A percentile compares a stretch with the other conserved stretches of the same genome.
These are phyloP conservation scores for Sialis lutaria DNA, from an alignment of 2,888 invertebrate genomes.

Conservation along the genomic window DNA sequence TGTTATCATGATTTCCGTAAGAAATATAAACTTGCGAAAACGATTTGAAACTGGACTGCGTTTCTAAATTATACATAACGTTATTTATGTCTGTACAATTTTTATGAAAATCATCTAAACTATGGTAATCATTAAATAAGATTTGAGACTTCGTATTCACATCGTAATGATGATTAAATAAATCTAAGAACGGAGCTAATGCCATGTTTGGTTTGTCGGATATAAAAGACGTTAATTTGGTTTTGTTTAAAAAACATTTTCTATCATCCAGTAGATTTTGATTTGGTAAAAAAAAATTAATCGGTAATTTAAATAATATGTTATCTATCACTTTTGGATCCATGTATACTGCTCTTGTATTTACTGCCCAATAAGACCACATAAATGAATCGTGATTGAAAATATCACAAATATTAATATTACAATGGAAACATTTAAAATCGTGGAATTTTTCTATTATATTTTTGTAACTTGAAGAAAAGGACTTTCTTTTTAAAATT, in stretches of 20 bases:
- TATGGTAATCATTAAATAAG: not conserved
- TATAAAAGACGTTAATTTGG: too few species aligned
- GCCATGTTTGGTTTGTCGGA: conserved; percentile 47
- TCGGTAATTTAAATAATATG: conserved; percentile 17
- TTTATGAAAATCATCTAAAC: conserved; percentile 19
- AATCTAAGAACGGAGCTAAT: conserved; percentile 73
- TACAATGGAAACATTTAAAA: conserved; percentile 26
- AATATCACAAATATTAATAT: conserved; percentile 24
- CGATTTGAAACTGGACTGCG: conserved; percentile 32
- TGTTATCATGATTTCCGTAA: conserved; percentile 70
- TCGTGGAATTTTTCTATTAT: conserved; percentile 27
- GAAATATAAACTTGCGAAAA: conserved; percentile 72
- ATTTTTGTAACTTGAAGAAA: conserved; percentile 24
- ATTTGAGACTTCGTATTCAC: conserved; percentile 32
- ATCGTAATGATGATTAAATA: conserved; percentile 67
- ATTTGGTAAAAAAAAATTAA: conserved; percentile 13
- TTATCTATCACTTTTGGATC: conserved; percentile 24
- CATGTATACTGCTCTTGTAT: conserved; percentile 69
- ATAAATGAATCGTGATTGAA: conserved; percentile 39
- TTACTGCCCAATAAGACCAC: conserved; percentile 74
- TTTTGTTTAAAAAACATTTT: not conserved
- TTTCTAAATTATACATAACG: conserved; percentile 31
- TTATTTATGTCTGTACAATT: conserved; percentile 20
- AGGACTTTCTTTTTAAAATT: conserved; percentile 30
- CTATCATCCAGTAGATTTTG: conserved; percentile 4